Base-by-base conservation (phyloP, 2,113 vertebrate genomes). In the Tachycineta bicolor region DNA sequence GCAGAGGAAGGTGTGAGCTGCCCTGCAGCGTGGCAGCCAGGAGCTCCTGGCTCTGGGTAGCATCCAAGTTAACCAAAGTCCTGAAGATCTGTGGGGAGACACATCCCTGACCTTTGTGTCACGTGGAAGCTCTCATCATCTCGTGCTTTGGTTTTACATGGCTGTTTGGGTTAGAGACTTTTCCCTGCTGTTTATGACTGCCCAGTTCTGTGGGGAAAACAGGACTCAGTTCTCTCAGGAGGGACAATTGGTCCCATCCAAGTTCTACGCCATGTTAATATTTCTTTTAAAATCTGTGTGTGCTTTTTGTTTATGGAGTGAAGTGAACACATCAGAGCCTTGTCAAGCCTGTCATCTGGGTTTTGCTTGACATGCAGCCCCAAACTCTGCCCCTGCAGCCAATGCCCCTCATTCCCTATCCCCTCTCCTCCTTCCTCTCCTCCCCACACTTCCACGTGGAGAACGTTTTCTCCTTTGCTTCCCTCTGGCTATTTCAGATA, bases 31-130 rank as follows among this genome's bases (percentile, higher is more conserved):
- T 25, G 37, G 29, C 28, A 74, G 37, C 21, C 3, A 23, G 37
- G 22, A 19, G 6, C 33, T 52, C 21, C 44, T 20, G 21, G 29
- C 62, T 5, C 3, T 29, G 68, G 21, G 39, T 44, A 79, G 24
- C 33, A 62, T 31, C 55, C 50, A 18, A 33, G 6, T 34, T 55
- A 83, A 37, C 29, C 26, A 43, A 59, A 29, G 14, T 44, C 9
- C 3, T 13, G n/a, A 33, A 87, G 67, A 55, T 52, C 29, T 71
- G 13, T 0, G 2, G 13, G 14, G 34, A n/a, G 4, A 24, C 5
- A 12, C 23, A 26, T 59, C 33, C 24, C 43, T 67, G 60, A 22
- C 6, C 26, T 70, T 41, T 41, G 69, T n/a, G 8, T 52, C 39
- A 60, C 2, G 1, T 26, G 14, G 39, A 43, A 88, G 12, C 4